Evolutionary conservation across 2,888 invertebrate genomes (phyloP).

Genomic region (Laspeyria flexula): DNA sequence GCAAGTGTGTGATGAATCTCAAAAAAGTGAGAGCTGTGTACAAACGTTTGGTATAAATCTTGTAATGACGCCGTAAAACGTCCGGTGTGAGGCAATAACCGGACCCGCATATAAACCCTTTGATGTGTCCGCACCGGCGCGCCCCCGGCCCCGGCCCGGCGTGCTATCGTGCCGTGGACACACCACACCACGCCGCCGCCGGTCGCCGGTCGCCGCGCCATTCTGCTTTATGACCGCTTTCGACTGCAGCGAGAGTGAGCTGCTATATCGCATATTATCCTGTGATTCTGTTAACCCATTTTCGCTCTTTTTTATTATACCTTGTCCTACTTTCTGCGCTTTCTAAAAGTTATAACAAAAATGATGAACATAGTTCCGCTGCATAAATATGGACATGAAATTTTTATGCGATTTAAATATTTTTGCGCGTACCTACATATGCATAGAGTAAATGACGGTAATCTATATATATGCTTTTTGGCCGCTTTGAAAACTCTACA

Average conservation of each 20-base stretch:
- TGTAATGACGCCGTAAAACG: conserved; percentile 33
- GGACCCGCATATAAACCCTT: conserved; percentile 36
- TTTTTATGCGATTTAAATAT: not conserved
- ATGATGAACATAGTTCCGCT: no score
- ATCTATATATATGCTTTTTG: conserved; percentile 18
- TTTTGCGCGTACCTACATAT: not conserved
- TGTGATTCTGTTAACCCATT: conserved; percentile 38
- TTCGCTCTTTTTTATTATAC: conserved; percentile 28
- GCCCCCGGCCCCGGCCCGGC: not conserved
- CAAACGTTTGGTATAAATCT: conserved; percentile 12
- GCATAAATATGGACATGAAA: no score
- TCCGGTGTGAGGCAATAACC: conserved; percentile 28
- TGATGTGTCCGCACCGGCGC: conserved; percentile 21
- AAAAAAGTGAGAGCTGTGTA: conserved; percentile 21
- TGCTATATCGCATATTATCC: conserved; percentile 38
- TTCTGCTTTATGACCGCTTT: conserved; percentile 40
- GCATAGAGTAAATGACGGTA: not conserved
- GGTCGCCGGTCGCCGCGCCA: conserved; percentile 19
- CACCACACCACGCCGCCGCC: no score
- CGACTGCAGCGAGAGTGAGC: conserved; percentile 30
- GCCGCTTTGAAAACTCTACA: conserved; percentile 15
- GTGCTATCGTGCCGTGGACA: conserved; percentile 14
- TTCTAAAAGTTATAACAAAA: no score
- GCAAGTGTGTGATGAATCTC: conserved; percentile 8
- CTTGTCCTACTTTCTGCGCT: conserved; percentile 24